Percentiles rank a stretch among this genome's conserved stretches.
Evolutionary conservation across 2,797 vertebrate species (phyloP).

Genomic region (Propithecus perrieri): DNA sequence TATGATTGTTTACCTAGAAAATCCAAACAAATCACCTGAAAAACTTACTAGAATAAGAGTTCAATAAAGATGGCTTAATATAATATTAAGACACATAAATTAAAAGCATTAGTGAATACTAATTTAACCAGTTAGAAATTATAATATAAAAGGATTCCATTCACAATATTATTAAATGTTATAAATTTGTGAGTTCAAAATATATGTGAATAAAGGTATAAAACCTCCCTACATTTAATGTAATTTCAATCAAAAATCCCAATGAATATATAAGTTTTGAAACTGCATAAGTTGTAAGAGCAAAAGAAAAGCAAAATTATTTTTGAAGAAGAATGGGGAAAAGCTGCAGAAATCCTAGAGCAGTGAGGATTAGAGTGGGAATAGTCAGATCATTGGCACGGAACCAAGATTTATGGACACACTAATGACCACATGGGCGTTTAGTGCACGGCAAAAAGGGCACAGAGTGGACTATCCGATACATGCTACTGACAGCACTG

Average conservation of each 20-base stretch:
- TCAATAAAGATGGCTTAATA: background rate
- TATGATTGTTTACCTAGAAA: background rate
- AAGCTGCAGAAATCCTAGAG: background rate
- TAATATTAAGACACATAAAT: background rate
- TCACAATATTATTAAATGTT: background rate
- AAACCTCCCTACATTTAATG: background rate
- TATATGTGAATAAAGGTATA: background rate
- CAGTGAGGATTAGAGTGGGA: background rate
- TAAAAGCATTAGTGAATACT: background rate
- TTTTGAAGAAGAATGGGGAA: conserved; percentile 20
- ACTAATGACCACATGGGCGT: background rate
- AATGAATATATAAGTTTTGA: background rate
- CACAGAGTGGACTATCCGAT: background rate
- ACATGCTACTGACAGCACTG: background rate
- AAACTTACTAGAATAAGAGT: background rate
- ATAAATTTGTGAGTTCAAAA: conserved; percentile 11
- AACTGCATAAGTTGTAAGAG: background rate
- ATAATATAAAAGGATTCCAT: background rate
- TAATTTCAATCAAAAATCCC: background rate
- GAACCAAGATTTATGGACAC: background rate
- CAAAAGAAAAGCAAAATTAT: background rate
- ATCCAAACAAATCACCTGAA: background rate
- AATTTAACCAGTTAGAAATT: background rate
- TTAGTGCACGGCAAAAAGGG: background rate
- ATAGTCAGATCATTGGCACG: background rate